A percentile compares a stretch with the other conserved stretches of the same genome.
Evolutionary conservation across 30 jellyfish, hydroid and myxozoan genomes (phyloP).

Genomic region (Aurelia sp.): DNA sequence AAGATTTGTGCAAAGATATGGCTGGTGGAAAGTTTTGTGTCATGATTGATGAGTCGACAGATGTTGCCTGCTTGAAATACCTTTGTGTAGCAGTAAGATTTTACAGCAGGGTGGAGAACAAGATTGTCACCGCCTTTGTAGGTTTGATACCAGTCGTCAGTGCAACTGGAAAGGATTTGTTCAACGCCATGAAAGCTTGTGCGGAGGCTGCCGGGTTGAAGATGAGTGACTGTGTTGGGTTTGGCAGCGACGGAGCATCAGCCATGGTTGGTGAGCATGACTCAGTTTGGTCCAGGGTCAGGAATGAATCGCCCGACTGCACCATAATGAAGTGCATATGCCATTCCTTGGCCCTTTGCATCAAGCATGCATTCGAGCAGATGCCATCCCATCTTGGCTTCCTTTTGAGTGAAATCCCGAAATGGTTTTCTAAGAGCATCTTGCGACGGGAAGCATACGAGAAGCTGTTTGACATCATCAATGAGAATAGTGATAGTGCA

Average conservation of each 20-base stretch:
- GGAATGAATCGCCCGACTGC: slow-evolving; percentile 67
- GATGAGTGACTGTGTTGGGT: slow-evolving; percentile 61
- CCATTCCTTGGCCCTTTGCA: slow-evolving; percentile 81
- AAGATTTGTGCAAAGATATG: slow-evolving; percentile 48
- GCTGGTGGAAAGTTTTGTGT: not conserved
- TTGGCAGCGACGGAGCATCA: slow-evolving; percentile 64
- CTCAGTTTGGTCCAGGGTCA: slow-evolving; percentile 60
- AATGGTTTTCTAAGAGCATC: slow-evolving; percentile 76
- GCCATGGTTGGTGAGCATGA: slow-evolving; percentile 64
- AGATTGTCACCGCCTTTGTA: no score
- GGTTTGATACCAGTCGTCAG: slow-evolving; percentile 53
- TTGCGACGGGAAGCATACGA: slow-evolving; percentile 69
- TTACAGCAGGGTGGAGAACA: no score
- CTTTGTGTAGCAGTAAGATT: no score
- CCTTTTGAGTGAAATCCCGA: slow-evolving; percentile 55
- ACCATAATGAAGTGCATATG: slow-evolving; percentile 59
- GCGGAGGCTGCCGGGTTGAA: slow-evolving; percentile 30
- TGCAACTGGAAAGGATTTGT: slow-evolving; percentile 58
- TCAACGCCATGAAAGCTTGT: slow-evolving; percentile 32
- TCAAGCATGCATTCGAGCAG: slow-evolving; percentile 70
- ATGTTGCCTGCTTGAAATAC: no score
- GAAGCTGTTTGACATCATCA: slow-evolving; percentile 54
- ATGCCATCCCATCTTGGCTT: slow-evolving; percentile 73
- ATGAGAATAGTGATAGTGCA: slow-evolving; percentile 57
- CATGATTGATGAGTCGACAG: no score